Conservation (phyloP, 2,888 invertebrate genomes). For the Melanostoma scalare region DNA sequence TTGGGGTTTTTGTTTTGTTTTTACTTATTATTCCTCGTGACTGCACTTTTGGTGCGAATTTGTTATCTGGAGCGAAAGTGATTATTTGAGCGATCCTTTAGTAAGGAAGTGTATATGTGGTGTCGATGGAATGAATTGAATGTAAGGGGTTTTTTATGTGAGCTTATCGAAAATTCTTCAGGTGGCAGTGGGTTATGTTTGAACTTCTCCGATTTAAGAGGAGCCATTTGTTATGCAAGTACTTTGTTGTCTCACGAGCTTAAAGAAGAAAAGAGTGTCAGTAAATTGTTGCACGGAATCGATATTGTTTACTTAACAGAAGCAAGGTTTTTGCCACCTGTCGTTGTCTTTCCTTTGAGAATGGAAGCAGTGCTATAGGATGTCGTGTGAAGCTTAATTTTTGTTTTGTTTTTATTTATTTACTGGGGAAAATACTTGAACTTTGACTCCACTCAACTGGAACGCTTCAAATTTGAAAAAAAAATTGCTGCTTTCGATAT, state of each 20-base stretch:
- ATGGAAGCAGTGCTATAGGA: too few species aligned
- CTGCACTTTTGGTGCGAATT: slow-evolving; percentile 59
- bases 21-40: slow-evolving; percentile 19
- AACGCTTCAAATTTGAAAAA: too few species aligned
- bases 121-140: slow-evolving; percentile 36
- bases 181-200: slow-evolving; percentile 6
- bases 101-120: slow-evolving; percentile 41
- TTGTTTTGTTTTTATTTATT: too few species aligned
- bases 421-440: too few species aligned
- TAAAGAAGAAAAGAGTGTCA: slow-evolving; percentile 2
- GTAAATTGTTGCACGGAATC: slow-evolving; percentile 8
- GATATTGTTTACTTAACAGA: not conserved
- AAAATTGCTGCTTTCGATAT: too few species aligned
- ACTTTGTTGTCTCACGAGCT: slow-evolving; percentile 18
- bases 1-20: not conserved
- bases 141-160: slow-evolving; percentile 29
- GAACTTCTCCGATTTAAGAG: slow-evolving; percentile 31
- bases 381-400: too few species aligned
- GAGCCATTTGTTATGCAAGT: slow-evolving; percentile 39
- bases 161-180: slow-evolving; percentile 18
- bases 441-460: too few species aligned
- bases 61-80: slow-evolving; percentile 70
- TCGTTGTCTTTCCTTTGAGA: too few species aligned
- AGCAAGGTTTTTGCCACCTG: not conserved
- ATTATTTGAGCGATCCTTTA: slow-evolving; percentile 59